These are phyloP conservation scores for Actinernus sp. DNA, from an alignment of 92 coral and sea anemone species.

Conservation along the genomic window DNA sequence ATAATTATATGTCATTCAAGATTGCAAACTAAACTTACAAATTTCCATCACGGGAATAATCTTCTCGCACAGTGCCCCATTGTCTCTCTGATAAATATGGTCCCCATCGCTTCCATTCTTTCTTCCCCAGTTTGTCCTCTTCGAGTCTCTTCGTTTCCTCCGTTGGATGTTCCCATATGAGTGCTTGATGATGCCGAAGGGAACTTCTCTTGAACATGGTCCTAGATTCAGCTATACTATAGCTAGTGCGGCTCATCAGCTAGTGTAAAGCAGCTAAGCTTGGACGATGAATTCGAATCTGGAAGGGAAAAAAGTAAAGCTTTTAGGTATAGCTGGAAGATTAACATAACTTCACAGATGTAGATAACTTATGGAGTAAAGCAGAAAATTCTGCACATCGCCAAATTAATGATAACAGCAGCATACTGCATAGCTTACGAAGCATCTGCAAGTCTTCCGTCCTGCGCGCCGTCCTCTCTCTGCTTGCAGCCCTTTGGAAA, in stretches of 20 bases:
- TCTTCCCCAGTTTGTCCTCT: slow-evolving; percentile 70
- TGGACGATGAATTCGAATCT: too few relatives aligned
- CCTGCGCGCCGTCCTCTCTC: too few relatives aligned
- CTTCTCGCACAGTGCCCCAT: slow-evolving; percentile 98
- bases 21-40: slow-evolving; percentile 73
- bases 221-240: too few relatives aligned
- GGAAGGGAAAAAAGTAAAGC: too few relatives aligned
- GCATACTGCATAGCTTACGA: neutral
- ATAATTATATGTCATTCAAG: too few relatives aligned
- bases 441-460: neutral
- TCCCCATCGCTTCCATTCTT: slow-evolving; percentile 98
- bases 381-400: neutral
- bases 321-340: too few relatives aligned
- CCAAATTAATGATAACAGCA: too few relatives aligned
- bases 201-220: slow-evolving; percentile 46
- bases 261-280: too few relatives aligned
- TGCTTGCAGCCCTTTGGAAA: too few relatives aligned
- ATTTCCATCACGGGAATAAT: slow-evolving; percentile 90
- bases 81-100: slow-evolving; percentile 96
- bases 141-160: slow-evolving; percentile 83
- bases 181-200: slow-evolving; percentile 53
- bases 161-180: slow-evolving; percentile 66
- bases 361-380: too few relatives aligned
- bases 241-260: too few relatives aligned
- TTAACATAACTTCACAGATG: too few relatives aligned